Evolutionary conservation across 1,140 invertebrate genomes (phyloP), one percentile per base, ranked within the genome.

Genomic region (Luehdorfia chinensis): DNA sequence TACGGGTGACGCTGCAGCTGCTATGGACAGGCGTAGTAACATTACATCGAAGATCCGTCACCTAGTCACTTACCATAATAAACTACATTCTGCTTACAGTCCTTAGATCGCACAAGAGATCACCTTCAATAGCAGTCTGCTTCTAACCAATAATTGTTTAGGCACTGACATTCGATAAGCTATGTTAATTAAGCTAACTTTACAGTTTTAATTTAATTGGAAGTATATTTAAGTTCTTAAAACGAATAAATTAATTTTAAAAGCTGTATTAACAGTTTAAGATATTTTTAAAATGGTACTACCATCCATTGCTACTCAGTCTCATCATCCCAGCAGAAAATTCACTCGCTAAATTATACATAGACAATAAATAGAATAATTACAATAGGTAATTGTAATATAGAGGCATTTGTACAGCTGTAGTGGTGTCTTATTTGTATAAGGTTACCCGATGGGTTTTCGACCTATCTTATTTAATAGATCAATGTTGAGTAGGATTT

Each of bases 181-280:
- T 27, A 7, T 27, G 1, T 8, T 27, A 3, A 7, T 27, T 7
- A 27, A 27, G 23, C 5, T 37, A 37, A 37, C 16, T 23, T 23
- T 9, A 36, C 16, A 37, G 14, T 32, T 32, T 37, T 21, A 4
- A 23, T 37, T 13, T 37, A 4, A 37, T 2, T 37, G 34, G 34
- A 37, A 34, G 34, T 37, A 11, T 14, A 13, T 32, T 34, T 34
- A 34, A 23, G 18, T 12, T 23, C 34, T 37, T 37, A 37, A 1
- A 4, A 12, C 23, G 1, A 37, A 23, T 11, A 7, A 34, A 8
- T 34, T 34, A 34, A 27, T 27, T 3, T 2, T 27, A 27, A 6
- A 27, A 34, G 32, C 15, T 34, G 3, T 34, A 16, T 34, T 18
- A 19, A 34, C 16, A 7, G 16, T 34, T 16, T n/a, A n/a, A n/a